Percentiles rank a stretch among this genome's conserved stretches.
Evolutionary conservation across 1,140 invertebrate genomes (phyloP).

Genomic region (Tetramorium alpestre): DNA sequence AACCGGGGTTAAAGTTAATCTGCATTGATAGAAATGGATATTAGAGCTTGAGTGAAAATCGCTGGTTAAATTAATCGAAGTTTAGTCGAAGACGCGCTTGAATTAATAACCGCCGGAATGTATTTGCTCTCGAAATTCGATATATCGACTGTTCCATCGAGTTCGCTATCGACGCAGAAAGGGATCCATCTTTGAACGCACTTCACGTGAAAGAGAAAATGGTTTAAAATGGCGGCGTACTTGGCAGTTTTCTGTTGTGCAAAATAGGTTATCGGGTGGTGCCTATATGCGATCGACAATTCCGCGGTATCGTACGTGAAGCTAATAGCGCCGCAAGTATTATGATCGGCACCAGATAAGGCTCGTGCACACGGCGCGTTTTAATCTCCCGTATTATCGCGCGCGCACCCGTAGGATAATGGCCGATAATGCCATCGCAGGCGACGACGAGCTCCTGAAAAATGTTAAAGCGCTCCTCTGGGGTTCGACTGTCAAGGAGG

Average conservation of each 20-base stretch:
- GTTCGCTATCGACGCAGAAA: background rate
- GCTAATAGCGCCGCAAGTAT: conserved; percentile 47
- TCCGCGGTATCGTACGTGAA: conserved; percentile 46
- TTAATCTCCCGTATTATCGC: conserved; percentile 73
- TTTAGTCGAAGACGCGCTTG: background rate
- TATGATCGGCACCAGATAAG: conserved; percentile 68
- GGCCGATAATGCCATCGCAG: conserved; percentile 77
- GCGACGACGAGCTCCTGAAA: conserved; percentile 85
- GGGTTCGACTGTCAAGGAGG: conserved; percentile 93
- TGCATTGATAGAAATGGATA: too few relatives aligned
- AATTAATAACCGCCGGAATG: background rate
- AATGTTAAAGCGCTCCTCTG: conserved; percentile 92
- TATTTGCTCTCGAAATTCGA: conserved; percentile 1
- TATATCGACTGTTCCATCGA: background rate
- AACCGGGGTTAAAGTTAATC: too few relatives aligned
- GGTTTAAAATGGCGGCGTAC: conserved; percentile 78
- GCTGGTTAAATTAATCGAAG: too few relatives aligned
- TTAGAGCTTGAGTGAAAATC: too few relatives aligned
- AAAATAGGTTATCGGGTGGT: conserved; percentile 77
- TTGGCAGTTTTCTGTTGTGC: conserved; percentile 72
- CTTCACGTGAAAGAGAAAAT: background rate
- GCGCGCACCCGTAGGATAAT: conserved; percentile 68
- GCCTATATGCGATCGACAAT: conserved; percentile 53
- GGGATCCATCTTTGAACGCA: background rate
- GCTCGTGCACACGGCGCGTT: conserved; percentile 64